Conservation (phyloP, 1,140 invertebrate species). For the Diploscapter pachys region DNA sequence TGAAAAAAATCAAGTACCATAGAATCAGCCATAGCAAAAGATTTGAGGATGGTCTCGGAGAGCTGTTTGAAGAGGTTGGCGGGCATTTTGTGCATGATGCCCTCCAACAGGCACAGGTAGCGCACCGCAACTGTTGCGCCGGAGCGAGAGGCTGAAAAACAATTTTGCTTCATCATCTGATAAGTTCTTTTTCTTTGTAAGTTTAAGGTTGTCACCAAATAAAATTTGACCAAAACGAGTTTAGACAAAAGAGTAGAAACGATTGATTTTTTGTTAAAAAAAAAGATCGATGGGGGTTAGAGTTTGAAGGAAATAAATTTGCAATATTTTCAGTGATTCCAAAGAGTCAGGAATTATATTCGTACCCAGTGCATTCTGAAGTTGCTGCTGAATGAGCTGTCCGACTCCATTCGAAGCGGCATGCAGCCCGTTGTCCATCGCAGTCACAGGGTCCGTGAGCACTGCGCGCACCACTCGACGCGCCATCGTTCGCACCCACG, state of each 20-base stretch:
- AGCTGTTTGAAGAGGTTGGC: slow-evolving; percentile 35
- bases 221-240: too few species aligned
- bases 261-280: too few species aligned
- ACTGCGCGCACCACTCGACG: slow-evolving; percentile 36
- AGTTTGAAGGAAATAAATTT: too few species aligned
- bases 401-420: slow-evolving; percentile 30
- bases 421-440: slow-evolving; percentile 40
- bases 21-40: slow-evolving; percentile 28
- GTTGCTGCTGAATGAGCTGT: slow-evolving; percentile 26
- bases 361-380: slow-evolving; percentile 20
- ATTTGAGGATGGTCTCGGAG: slow-evolving; percentile 35
- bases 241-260: too few species aligned
- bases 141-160: slow-evolving; percentile 10
- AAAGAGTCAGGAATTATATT: not conserved
- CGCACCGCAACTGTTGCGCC: slow-evolving; percentile 30
- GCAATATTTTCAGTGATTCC: not conserved
- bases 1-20: slow-evolving; percentile 8
- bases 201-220: not conserved
- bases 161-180: not conserved
- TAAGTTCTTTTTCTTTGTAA: not conserved
- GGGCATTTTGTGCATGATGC: slow-evolving; percentile 42
- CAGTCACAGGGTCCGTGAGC: slow-evolving; percentile 40
- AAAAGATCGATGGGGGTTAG: too few species aligned
- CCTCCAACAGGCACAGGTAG: slow-evolving; percentile 38
- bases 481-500: slow-evolving; percentile 42